Conservation (phyloP, 2,797 vertebrate genomes). For the Ctenopoma kingsleyae region DNA sequence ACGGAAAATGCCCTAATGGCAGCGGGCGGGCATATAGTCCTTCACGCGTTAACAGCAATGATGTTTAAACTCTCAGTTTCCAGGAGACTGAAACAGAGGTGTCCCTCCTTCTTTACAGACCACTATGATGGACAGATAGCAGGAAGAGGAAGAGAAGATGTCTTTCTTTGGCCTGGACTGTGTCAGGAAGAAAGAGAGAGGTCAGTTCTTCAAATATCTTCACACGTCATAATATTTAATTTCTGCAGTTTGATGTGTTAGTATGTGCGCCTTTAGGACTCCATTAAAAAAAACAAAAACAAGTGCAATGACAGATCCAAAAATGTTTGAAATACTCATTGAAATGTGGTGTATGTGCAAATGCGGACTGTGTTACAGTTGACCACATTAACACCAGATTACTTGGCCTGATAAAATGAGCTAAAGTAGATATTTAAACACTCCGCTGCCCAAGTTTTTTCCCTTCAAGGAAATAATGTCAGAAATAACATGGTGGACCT, state of each 20-base stretch:
- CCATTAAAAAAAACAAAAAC: too few relatives aligned
- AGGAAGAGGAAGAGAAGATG: conserved; percentile 67
- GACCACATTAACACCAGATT: too few relatives aligned
- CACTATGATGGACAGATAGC: conserved; percentile 67
- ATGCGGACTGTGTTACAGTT: too few relatives aligned
- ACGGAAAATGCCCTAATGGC: conserved; percentile 43
- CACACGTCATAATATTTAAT: rapidly evolving
- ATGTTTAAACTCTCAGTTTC: conserved; percentile 6
- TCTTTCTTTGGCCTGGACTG: conserved; percentile 77
- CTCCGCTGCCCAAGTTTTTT: too few relatives aligned
- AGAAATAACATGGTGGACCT: too few relatives aligned
- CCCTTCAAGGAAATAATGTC: too few relatives aligned
- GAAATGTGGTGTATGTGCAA: too few relatives aligned
- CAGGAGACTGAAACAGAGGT: neutral
- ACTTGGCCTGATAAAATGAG: too few relatives aligned
- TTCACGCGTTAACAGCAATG: conserved; percentile 15
- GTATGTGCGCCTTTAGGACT: too few relatives aligned
- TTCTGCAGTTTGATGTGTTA: neutral
- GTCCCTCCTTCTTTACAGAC: conserved; percentile 40
- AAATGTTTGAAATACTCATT: too few relatives aligned
- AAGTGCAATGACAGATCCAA: too few relatives aligned
- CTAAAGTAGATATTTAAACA: too few relatives aligned
- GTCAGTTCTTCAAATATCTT: conserved; percentile 20
- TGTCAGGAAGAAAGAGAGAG: conserved; percentile 70
- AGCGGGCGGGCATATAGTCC: conserved; percentile 7